Evolutionary conservation across 1,140 invertebrate genomes (phyloP), one percentile per base, ranked within the genome.

Genomic region (Penaeus chinensis): DNA sequence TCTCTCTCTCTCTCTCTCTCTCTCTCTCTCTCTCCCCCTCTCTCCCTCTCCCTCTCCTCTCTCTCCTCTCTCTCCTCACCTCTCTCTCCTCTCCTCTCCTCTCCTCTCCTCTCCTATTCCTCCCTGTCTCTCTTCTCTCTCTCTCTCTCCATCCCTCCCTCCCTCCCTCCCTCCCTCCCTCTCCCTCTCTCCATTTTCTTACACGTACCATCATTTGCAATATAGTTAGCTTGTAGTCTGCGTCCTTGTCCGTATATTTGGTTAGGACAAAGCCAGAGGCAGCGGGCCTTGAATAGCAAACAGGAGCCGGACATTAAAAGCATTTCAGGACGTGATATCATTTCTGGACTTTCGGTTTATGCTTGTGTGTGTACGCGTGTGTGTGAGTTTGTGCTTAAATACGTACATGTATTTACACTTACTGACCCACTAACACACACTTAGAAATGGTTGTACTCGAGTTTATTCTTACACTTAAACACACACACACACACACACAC

Each of bases 311-410:
- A 54, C 54, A 54, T 54, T 54, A 54, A 54, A 54, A 54, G 16
- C 16, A 54, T 16, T 54, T 11, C 11, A 13, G 54, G 10, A 54
- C 24, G 18, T n/a, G 27, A 19, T 74, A 19, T 74, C 69, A 24
- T 24, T 19, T 74, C 71, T 27, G 27, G 27, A 63, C 63, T 82
- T 10, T 65, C 22, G 37, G 2, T 37, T 27, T 82, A 37, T 82
- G 42, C 20, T 18, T 82, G 32, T 82, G 62, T 65, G 62, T 82
- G 27, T 65, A 22, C 47, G 61, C 20, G 60, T 81, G 54, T n/a
- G 79, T 81, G 27, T 63, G 79, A 27, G 79, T 81, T 63, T 66
- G 54, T 13, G 16, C 11, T 4, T 11, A 13, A 16, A 54, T 16
- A 54, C 54, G 16, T 11, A 54, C 54, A 54, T 54, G 16, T 54